These are phyloP conservation scores for Bombus waltoni DNA, from an alignment of 1,140 invertebrate genomes.

Conservation along the genomic window DNA sequence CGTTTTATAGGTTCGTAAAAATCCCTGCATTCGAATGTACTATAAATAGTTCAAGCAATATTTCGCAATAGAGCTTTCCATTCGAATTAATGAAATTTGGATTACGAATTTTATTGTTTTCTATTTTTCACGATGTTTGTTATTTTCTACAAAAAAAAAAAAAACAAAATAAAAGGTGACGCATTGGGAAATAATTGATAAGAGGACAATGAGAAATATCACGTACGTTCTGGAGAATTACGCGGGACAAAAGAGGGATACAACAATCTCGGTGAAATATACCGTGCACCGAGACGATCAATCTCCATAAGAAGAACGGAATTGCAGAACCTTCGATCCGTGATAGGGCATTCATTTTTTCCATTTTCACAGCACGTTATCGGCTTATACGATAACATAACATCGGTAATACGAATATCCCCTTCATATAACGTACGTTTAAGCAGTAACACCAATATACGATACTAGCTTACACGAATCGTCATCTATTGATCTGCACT, in stretches of 20 bases:
- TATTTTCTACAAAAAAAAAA: neutral
- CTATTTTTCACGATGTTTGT: too few species aligned
- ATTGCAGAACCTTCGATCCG: constrained; percentile 12
- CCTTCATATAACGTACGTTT: neutral
- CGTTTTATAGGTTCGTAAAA: too few species aligned
- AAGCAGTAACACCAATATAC: constrained; percentile 9
- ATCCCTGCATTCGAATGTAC: too few species aligned
- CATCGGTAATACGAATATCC: constrained; percentile 20
- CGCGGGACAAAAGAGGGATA: neutral
- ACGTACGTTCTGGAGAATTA: neutral
- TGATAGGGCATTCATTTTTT: constrained; percentile 24
- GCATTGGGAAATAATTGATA: neutral
- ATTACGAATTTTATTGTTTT: too few species aligned
- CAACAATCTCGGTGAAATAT: constrained; percentile 8
- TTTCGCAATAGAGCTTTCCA: too few species aligned
- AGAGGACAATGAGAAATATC: neutral
- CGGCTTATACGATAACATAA: constrained; percentile 40
- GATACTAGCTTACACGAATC: constrained; percentile 14
- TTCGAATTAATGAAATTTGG: too few species aligned
- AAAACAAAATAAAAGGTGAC: too few species aligned
- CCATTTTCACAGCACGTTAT: constrained; percentile 27
- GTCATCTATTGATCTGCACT: constrained; percentile 11
- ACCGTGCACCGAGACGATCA: constrained; percentile 24
- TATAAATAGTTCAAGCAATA: too few species aligned
- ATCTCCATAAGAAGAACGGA: constrained; percentile 40